Base-by-base conservation (phyloP, 1,140 invertebrate species). In the Drosophila pseudoobscura region DNA sequence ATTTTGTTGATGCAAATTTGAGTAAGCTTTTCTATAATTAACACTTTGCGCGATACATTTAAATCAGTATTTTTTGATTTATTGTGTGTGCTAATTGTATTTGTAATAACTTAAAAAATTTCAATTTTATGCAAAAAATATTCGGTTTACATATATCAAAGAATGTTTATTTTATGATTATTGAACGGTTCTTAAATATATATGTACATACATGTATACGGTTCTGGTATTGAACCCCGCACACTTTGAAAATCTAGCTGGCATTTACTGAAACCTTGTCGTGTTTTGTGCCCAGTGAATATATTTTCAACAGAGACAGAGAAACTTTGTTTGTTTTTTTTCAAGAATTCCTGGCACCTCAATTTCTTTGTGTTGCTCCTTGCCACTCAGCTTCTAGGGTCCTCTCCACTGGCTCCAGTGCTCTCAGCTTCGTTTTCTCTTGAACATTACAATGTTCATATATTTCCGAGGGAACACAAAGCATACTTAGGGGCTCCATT, bases 401-500 rank as follows among this genome's bases (percentile, higher is more conserved):
- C 35, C 62, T 31, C 17, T 69, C 9, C 17, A 31, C 22, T 44
- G 20, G 11, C 45, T 44, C 35, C 35, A 11, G 4, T 39, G 35
- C 35, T 29, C 39, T 20, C 3, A 20, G 41, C 29, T 35, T 8
- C 22, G 8, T n/a, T 24, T 47, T 69, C 22, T 4, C 24, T 43
- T 31, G 35, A 68, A 35, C 35, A 44, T 7, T 43, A 22, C 63
- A 43, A 69, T 69, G 66, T 43, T 69, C 51, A 51, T 63, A 73
- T 72, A 64, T 53, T 50, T 49, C 22, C 43, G 35, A 31, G 47
- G 41, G 58, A 58, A 71, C 58, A 31, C 64, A 50, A 73, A 73
- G 75, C 75, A 84, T 68, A 84, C 54, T 84, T 76, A 41, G 51
- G 15, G 59, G 44, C 66, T 54, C 6, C 31, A 56, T 71, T 71